These are phyloP conservation scores for Phallusia fumigata DNA, from an alignment of 23 tunicate species.

Conservation along the genomic window DNA sequence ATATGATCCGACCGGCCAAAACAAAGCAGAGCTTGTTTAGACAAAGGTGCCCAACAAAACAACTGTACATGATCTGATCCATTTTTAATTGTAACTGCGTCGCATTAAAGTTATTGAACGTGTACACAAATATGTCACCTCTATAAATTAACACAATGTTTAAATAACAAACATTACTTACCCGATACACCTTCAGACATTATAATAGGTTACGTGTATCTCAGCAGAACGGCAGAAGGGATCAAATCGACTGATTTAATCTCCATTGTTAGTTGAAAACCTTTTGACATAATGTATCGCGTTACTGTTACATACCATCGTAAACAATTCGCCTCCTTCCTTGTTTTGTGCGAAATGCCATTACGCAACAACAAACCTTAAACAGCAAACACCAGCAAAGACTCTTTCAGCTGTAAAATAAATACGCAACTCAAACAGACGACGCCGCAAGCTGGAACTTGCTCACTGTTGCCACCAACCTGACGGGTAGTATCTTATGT, in stretches of 20 bases:
- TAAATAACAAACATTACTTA: conserved; percentile 14
- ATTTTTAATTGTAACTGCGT: too few relatives aligned
- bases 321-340: conserved; percentile 68
- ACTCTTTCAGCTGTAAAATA: background rate
- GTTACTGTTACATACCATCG: conserved; percentile 73
- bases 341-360: conserved; percentile 48
- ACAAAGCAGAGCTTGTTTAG: background rate
- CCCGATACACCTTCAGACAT: conserved; percentile 49
- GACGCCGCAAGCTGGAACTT: too few relatives aligned
- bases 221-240: background rate
- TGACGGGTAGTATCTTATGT: too few relatives aligned
- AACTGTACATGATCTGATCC: too few relatives aligned
- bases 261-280: conserved; percentile 61
- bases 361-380: background rate
- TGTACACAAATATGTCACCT: background rate
- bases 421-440: too few relatives aligned
- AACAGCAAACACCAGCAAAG: background rate
- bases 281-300: conserved; percentile 34
- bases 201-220: background rate
- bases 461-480: too few relatives aligned
- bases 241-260: conserved; percentile 25
- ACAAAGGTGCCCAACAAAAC: background rate
- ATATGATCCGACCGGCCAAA: background rate
- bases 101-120: background rate
- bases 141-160: background rate